These are phyloP conservation scores for Drosophila tanythrix DNA, from an alignment of 2,888 invertebrate genomes.

Conservation along the genomic window DNA sequence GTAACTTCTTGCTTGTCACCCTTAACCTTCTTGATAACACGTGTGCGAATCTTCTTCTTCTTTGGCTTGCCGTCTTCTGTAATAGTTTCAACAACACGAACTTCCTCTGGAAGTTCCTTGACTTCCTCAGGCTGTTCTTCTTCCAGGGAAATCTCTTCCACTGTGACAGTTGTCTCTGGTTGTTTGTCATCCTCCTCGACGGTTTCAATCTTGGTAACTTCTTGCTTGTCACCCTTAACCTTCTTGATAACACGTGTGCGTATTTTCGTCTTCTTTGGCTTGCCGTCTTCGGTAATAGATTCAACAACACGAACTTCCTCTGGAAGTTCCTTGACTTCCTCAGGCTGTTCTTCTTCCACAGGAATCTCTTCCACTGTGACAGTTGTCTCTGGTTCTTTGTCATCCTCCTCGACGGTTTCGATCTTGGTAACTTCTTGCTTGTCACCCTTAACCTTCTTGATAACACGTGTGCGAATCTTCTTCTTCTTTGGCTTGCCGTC, in stretches of 20 bases:
- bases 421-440: slow-evolving; percentile 34
- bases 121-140: slow-evolving; percentile 38
- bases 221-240: slow-evolving; percentile 33
- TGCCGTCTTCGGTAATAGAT: slow-evolving; percentile 14
- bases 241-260: slow-evolving; percentile 31
- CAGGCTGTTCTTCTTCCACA: slow-evolving; percentile 11
- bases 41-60: slow-evolving; percentile 48
- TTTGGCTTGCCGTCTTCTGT: slow-evolving; percentile 44
- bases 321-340: slow-evolving; percentile 18
- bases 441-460: slow-evolving; percentile 31
- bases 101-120: slow-evolving; percentile 43
- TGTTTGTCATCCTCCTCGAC: slow-evolving; percentile 24
- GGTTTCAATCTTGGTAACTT: slow-evolving; percentile 31
- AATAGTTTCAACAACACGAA: slow-evolving; percentile 38
- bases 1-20: slow-evolving; percentile 48
- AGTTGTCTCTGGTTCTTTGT: slow-evolving; percentile 28
- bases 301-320: slow-evolving; percentile 20
- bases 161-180: slow-evolving; percentile 25
- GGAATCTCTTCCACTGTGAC: slow-evolving; percentile 26
- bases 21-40: slow-evolving; percentile 49
- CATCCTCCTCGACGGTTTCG: slow-evolving; percentile 31
- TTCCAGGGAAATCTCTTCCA: slow-evolving; percentile 18
- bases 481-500: slow-evolving; percentile 30
- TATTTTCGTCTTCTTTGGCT: slow-evolving; percentile 19
- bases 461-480: slow-evolving; percentile 33